phyloP scores from a whole-genome alignment of 2,888 invertebrate genomes.

The Norana najaformis region DNA sequence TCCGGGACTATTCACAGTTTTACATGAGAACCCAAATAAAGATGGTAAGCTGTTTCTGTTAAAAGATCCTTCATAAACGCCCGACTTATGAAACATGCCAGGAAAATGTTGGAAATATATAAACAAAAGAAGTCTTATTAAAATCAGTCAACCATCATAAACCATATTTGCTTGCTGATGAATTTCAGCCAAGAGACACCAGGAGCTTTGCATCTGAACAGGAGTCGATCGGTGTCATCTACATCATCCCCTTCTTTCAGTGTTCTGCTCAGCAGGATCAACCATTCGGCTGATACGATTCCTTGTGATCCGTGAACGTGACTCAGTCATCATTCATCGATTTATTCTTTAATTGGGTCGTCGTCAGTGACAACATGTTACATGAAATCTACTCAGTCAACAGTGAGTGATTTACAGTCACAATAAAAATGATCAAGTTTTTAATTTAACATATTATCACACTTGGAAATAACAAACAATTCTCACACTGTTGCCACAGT shows the following conservation, averaged over 20 bases:
- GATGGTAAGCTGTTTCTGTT: not conserved
- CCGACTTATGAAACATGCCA: not conserved
- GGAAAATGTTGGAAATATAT: not conserved
- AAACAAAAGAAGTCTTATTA: not conserved
- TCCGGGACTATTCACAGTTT: not conserved
- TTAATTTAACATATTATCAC: slow-evolving; percentile 5
- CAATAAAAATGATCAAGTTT: not conserved
- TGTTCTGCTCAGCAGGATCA: not conserved
- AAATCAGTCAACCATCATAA: not conserved
- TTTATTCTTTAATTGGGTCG: slow-evolving; percentile 13
- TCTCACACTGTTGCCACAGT: not conserved
- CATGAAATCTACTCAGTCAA: not conserved
- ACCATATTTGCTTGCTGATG: not conserved
- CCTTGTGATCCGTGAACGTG: not conserved
- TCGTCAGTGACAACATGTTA: slow-evolving; percentile 3
- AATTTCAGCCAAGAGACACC: not conserved
- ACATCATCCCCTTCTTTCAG: not conserved
- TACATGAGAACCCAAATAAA: not conserved
- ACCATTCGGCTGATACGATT: not conserved
- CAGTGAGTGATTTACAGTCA: not conserved
- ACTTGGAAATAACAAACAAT: not conserved
- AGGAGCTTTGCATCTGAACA: not conserved
- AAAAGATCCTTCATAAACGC: not conserved
- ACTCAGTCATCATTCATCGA: not conserved
- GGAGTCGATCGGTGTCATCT: not conserved